Evolutionary conservation across 37 sponge, comb jelly and placozoan genomes (phyloP).

Genomic region (Theonella swinhoei): DNA sequence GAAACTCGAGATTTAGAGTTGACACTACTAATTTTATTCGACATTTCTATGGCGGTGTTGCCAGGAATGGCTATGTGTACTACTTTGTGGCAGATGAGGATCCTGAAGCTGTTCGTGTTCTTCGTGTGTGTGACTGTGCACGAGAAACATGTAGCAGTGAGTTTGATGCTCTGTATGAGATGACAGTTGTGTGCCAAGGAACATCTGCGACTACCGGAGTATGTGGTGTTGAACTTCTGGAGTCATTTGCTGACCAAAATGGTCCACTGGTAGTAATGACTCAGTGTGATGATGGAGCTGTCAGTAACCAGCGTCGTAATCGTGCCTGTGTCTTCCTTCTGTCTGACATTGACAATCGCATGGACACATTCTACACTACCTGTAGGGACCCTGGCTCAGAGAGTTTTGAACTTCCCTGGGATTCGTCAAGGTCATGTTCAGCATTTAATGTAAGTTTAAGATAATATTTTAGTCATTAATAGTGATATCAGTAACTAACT

Average conservation of each 20-base stretch:
- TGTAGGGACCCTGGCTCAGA: not conserved
- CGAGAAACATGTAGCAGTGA: not conserved
- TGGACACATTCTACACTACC: slow-evolving; percentile 7
- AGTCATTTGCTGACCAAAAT: slow-evolving; percentile 6
- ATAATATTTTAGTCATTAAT: no score
- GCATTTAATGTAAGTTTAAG: not conserved
- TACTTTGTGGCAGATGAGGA: not conserved
- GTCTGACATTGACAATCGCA: not conserved
- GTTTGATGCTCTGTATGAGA: slow-evolving; percentile 15
- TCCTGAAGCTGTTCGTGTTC: not conserved
- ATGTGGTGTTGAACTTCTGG: slow-evolving; percentile 33
- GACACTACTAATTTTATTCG: not conserved
- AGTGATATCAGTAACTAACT: not conserved
- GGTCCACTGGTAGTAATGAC: slow-evolving; percentile 12
- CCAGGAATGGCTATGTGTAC: slow-evolving; percentile 7
- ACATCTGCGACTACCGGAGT: not conserved
- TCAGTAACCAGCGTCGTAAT: no score
- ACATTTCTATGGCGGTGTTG: slow-evolving; percentile 12
- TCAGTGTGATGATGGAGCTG: not conserved
- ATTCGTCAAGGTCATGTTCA: not conserved
- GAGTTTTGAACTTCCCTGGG: not conserved
- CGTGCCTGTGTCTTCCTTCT: slow-evolving; percentile 6
- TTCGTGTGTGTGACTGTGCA: slow-evolving; percentile 16
- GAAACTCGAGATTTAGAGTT: not conserved
- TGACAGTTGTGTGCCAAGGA: not conserved